Percentiles rank a stretch among this genome's conserved stretches.
These are phyloP conservation scores for Amblyteles armatorius DNA, from an alignment of 2,888 invertebrate genomes.

Conservation along the genomic window DNA sequence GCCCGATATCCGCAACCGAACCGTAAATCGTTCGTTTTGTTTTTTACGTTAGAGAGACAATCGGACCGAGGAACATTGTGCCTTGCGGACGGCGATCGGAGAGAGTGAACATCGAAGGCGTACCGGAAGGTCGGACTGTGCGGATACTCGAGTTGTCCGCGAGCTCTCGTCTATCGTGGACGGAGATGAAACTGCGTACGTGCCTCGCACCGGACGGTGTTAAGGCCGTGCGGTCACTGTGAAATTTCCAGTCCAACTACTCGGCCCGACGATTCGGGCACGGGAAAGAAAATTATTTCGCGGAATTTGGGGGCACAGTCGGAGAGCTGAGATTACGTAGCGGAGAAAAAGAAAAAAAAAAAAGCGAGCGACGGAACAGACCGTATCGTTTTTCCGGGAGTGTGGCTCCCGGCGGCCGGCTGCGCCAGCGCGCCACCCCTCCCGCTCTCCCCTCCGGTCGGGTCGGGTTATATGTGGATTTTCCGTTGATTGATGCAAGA, in stretches of 20 bases:
- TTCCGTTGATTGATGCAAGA: slow-evolving; percentile 62
- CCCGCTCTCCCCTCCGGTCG: background rate
- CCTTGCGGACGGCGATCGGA: background rate
- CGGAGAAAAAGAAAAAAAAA: background rate
- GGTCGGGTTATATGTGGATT: slow-evolving; percentile 53
- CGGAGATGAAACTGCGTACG: slow-evolving; percentile 7
- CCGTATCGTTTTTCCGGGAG: slow-evolving; percentile 14
- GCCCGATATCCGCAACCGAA: background rate
- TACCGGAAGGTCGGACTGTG: background rate
- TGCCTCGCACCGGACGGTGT: background rate
- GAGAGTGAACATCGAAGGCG: background rate
- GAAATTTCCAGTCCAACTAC: background rate
- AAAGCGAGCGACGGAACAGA: background rate
- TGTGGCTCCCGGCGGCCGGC: background rate
- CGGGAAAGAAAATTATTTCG: background rate
- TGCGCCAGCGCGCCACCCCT: background rate
- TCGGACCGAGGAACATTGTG: background rate
- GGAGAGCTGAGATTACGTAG: background rate
- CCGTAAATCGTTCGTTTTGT: background rate
- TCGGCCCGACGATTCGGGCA: background rate
- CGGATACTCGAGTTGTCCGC: background rate
- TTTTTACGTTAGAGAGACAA: background rate
- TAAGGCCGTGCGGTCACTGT: background rate
- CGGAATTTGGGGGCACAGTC: background rate
- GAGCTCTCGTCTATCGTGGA: background rate